Percentiles rank a stretch among this genome's conserved stretches.
Evolutionary conservation across 2,113 vertebrate species (phyloP).

Genomic region (Tretioscincus oriximinensis): DNA sequence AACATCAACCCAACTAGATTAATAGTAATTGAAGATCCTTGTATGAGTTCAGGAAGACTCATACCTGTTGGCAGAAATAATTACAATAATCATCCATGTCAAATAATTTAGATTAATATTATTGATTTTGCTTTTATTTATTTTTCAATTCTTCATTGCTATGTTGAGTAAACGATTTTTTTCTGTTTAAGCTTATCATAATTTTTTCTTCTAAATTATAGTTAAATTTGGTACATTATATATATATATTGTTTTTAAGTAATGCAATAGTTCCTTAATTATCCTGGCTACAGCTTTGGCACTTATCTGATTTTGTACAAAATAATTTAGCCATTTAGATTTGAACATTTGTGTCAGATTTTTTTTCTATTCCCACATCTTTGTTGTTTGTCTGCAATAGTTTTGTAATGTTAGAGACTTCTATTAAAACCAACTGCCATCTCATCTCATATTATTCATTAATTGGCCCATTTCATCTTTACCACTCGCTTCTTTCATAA

Average conservation of each 20-base stretch:
- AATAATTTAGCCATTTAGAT: constrained; percentile 64
- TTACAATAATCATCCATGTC: accelerated
- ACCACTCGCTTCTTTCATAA: background rate
- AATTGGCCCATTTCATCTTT: constrained; percentile 30
- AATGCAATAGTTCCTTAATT: constrained; percentile 30
- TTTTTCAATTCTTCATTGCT: background rate
- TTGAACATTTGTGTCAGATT: constrained; percentile 66
- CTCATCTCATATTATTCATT: constrained; percentile 34
- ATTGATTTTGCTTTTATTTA: background rate
- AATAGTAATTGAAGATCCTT: background rate
- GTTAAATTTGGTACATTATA: constrained; percentile 21
- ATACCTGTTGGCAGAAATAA: accelerated
- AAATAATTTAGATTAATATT: background rate
- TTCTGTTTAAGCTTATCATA: constrained; percentile 17
- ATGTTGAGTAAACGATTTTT: background rate
- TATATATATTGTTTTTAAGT: constrained; percentile 53
- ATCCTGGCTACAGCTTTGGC: constrained; percentile 38
- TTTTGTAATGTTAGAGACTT: constrained; percentile 47
- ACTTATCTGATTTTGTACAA: constrained; percentile 60
- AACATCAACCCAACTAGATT: accelerated
- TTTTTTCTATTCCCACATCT: constrained; percentile 67
- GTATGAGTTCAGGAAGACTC: background rate
- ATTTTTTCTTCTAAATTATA: constrained; percentile 27
- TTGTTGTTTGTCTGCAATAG: constrained; percentile 53
- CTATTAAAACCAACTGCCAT: constrained; percentile 34